A percentile compares a stretch with the other conserved stretches of the same genome.
These are phyloP conservation scores for Harpagifer antarcticus DNA, from an alignment of 2,797 vertebrate species.

Conservation along the genomic window DNA sequence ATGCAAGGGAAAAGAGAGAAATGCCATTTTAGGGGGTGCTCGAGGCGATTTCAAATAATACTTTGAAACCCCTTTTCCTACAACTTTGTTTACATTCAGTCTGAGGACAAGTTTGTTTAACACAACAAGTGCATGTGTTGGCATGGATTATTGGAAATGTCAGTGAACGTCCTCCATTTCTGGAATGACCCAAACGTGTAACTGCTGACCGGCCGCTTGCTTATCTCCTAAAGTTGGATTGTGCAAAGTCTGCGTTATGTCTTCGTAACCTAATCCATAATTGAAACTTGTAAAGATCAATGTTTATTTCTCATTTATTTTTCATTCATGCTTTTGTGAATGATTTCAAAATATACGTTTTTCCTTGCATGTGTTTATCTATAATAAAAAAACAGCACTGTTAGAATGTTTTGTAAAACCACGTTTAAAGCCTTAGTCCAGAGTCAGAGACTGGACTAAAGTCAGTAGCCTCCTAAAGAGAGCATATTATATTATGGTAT, in stretches of 20 bases:
- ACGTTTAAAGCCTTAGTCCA: slow-evolving; percentile 83
- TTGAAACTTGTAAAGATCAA: slow-evolving; percentile 13
- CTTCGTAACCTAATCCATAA: slow-evolving; percentile 10
- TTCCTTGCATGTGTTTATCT: slow-evolving; percentile 76
- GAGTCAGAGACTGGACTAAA: slow-evolving; percentile 80
- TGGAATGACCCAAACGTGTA: slow-evolving; percentile 7
- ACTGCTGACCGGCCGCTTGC: slow-evolving; percentile 55
- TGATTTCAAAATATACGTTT: slow-evolving; percentile 42
- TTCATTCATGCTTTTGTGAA: slow-evolving; percentile 42
- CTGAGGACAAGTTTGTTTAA: too few relatives aligned
- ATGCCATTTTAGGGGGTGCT: too few relatives aligned
- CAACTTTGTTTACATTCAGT: too few relatives aligned
- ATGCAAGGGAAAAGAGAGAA: too few relatives aligned
- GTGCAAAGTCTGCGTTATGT: slow-evolving; percentile 22
- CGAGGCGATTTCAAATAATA: too few relatives aligned
- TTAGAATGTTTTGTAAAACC: slow-evolving; percentile 76
- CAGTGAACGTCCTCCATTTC: too few relatives aligned
- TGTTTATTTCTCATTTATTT: slow-evolving; percentile 11
- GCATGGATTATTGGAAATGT: too few relatives aligned
- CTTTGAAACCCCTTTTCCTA: too few relatives aligned
- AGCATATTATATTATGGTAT: slow-evolving; percentile 62
- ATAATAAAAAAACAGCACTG: slow-evolving; percentile 52
- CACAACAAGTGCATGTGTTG: too few relatives aligned
- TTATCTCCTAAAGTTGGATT: slow-evolving; percentile 16
- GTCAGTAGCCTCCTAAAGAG: slow-evolving; percentile 69